Conservation (phyloP, 2,113 vertebrate species). For the Apus apus region DNA sequence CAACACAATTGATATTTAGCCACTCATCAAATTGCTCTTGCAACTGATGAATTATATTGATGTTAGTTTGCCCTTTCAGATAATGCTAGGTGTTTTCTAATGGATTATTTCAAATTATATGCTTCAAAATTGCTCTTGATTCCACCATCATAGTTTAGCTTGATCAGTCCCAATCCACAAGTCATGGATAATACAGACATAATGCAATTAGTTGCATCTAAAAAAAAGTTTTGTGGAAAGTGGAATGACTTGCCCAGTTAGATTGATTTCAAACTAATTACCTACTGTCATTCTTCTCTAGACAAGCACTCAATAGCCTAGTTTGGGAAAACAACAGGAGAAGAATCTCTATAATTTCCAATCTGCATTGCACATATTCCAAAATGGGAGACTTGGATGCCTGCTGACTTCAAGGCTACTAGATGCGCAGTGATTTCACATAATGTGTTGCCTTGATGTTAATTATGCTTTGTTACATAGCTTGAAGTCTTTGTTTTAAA, state of each 20-base stretch:
- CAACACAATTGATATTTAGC: neutral
- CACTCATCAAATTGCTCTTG: neutral
- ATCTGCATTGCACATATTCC: neutral
- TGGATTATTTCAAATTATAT: conserved; percentile 5
- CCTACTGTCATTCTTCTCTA: neutral
- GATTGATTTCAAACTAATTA: conserved; percentile 39
- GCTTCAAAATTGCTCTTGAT: conserved; percentile 10
- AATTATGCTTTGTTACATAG: neutral
- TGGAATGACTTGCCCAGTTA: conserved; percentile 30
- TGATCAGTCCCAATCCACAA: neutral
- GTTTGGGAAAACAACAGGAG: conserved; percentile 12
- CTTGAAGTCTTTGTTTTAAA: neutral
- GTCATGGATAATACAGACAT: neutral
- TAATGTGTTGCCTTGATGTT: neutral
- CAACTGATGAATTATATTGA: conserved; percentile 9
- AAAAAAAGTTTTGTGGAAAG: conserved; percentile 34
- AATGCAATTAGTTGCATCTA: conserved; percentile 29
- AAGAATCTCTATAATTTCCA: neutral
- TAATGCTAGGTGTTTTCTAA: neutral
- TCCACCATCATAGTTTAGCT: neutral
- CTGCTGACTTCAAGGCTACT: neutral
- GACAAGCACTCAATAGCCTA: neutral
- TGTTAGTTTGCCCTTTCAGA: conserved; percentile 18
- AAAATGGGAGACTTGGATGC: neutral
- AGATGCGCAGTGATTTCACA: neutral